Evolutionary conservation across 2,888 invertebrate genomes (phyloP), one percentile per base, ranked within the genome.

Genomic region (Pyrocoelia pectoralis): DNA sequence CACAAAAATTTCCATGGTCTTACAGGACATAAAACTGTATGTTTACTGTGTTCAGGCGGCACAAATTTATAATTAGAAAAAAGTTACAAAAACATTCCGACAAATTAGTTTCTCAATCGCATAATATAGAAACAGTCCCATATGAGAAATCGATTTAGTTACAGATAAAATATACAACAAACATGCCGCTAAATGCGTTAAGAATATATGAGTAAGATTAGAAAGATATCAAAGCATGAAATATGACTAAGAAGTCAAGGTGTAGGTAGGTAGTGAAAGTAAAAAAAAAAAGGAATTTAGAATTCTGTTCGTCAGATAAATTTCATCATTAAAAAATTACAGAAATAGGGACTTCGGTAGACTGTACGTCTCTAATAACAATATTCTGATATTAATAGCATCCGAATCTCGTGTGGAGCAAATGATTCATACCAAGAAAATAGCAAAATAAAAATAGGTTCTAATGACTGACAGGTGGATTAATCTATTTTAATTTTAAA

Each of bases 341-440:
- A 38, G 29, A 52, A 52, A 52, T 52, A 52, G 52, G 13, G 52
- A 52, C 52, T 33, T 33, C 33, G 33, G 10, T 52, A 52, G 52
- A 52, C 52, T 13, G 29, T 52, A 33, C 29, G 52, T 52, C 52
- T 52, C 46, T 29, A 52, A 15, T 19, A 52, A 58, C 29, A 54
- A 58, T 52, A 28, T 40, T 58, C 14, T n/a, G 18, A 43, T 53
- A 58, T 58, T 53, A 43, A 50, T 33, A 50, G 52, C 52, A 54
- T 28, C 59, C 48, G 40, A 59, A 52, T 17, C 10, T 46, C 33
- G 38, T 53, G 59, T 46, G 46, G 43, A 29, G 10, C 40, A 9
- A 24, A 18, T 60, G 60, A 60, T 40, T 60, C 60, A 55, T 46
- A 17, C 46, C 8, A 17, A 15, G 17, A 33, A 33, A 33, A 46